Evolutionary conservation across 2,888 invertebrate species (phyloP).

Genomic region (Leucania comma): DNA sequence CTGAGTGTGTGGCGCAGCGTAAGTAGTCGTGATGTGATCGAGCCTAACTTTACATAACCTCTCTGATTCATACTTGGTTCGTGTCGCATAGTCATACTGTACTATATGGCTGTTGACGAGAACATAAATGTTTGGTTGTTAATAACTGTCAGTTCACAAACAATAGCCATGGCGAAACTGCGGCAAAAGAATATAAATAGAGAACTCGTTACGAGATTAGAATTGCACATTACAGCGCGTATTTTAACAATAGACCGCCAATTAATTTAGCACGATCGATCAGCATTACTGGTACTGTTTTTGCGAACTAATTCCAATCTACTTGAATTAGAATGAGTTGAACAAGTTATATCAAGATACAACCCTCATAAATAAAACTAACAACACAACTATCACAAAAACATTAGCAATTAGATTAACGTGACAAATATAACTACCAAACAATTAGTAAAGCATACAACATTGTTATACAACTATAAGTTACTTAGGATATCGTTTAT

Average conservation of each 20-base stretch:
- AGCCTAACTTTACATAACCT: constrained; percentile 66
- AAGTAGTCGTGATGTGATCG: constrained; percentile 59
- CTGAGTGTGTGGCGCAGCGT: constrained; percentile 34
- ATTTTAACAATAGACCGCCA: constrained; percentile 29
- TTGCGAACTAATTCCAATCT: constrained; percentile 26
- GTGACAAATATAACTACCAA: constrained; percentile 32
- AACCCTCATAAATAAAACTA: constrained; percentile 4
- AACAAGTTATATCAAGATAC: constrained; percentile 2
- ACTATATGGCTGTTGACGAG: constrained; percentile 45
- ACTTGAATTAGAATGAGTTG: constrained; percentile 5
- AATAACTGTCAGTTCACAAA: constrained; percentile 46
- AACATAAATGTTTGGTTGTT: constrained; percentile 39
- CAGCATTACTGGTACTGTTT: constrained; percentile 13
- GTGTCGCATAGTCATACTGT: constrained; percentile 56
- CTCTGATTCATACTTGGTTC: constrained; percentile 63
- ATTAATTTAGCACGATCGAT: constrained; percentile 23
- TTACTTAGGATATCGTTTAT: constrained; percentile 51
- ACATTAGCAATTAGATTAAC: constrained; percentile 33
- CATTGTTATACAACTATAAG: constrained; percentile 37
- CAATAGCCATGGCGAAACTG: constrained; percentile 31
- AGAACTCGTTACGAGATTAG: constrained; percentile 15
- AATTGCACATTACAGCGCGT: constrained; percentile 8
- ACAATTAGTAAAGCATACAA: constrained; percentile 47
- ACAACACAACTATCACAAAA: constrained; percentile 19
- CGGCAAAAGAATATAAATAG: constrained; percentile 40